Conservation (phyloP, 2,888 invertebrate species). For the Leucoma salicis region DNA sequence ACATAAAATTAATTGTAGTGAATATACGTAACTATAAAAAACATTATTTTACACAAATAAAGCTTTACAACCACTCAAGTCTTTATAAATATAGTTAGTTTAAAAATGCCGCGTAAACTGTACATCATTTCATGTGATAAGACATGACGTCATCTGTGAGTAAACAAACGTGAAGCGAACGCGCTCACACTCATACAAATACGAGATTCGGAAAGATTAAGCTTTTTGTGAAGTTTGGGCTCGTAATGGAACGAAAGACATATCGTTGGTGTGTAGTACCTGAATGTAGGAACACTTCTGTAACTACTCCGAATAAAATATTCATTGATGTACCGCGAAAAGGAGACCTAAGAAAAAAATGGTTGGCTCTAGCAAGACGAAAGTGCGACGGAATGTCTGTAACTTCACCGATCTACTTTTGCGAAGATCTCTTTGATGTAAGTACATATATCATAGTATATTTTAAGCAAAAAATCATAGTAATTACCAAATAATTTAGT, state of each 20-base stretch:
- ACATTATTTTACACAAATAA: background rate
- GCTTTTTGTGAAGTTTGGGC: background rate
- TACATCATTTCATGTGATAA: slow-evolving; percentile 10
- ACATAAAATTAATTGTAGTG: background rate
- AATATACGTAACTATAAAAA: background rate
- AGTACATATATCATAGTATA: background rate
- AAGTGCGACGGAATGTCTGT: background rate
- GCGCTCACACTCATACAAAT: background rate
- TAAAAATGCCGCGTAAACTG: background rate
- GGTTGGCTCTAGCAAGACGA: slow-evolving; percentile 6
- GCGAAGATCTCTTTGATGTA: slow-evolving; percentile 14
- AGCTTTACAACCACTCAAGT: background rate
- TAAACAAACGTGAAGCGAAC: background rate
- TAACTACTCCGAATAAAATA: background rate
- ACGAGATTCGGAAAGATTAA: background rate
- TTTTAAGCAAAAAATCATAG: background rate
- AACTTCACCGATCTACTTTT: slow-evolving; percentile 5
- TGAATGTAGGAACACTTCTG: slow-evolving; percentile 4
- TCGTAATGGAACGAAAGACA: background rate
- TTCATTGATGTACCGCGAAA: background rate
- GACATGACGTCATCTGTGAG: background rate
- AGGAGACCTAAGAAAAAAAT: background rate
- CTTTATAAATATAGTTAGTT: background rate
- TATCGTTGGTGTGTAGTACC: slow-evolving; percentile 13
- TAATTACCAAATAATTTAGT: background rate